A percentile compares a stretch with the other conserved stretches of the same genome.
Evolutionary conservation across 2,888 invertebrate genomes (phyloP).

Genomic region (Drepanosiphum platanoidis): DNA sequence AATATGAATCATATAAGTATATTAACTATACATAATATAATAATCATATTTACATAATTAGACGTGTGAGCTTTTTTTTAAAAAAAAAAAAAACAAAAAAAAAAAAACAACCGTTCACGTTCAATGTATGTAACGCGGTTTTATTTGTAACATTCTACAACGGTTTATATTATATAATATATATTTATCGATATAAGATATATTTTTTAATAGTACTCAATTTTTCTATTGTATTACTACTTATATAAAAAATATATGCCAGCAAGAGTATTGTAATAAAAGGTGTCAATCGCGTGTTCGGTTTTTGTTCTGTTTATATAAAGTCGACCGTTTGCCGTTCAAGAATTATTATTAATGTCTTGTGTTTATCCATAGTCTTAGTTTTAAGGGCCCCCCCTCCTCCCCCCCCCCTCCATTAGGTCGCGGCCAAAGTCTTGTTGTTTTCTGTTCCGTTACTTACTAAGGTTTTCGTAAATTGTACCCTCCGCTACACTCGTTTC

Average conservation of each 20-base stretch:
- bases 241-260: background rate
- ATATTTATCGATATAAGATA: constrained; percentile 8
- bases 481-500: constrained; percentile 1
- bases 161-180: constrained; percentile 7
- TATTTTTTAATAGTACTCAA: constrained; percentile 4
- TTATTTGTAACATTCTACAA: background rate
- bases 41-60: constrained; percentile 10
- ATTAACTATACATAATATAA: background rate
- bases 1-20: background rate
- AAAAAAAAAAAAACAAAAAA: too few relatives aligned
- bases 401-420: too few relatives aligned
- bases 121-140: too few relatives aligned
- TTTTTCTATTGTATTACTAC: background rate
- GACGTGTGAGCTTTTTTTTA: background rate
- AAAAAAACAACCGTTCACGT: too few relatives aligned
- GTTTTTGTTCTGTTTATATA: background rate
- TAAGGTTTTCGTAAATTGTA: background rate
- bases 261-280: constrained; percentile 18
- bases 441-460: constrained; percentile 16
- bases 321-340: background rate
- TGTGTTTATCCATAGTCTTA: background rate
- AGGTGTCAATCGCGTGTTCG: constrained; percentile 15
- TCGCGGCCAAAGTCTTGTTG: background rate
- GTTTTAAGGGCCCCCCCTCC: background rate
- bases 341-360: background rate